phyloP scores from a whole-genome alignment of 2,113 vertebrate species.

The Aramus guarauna region DNA sequence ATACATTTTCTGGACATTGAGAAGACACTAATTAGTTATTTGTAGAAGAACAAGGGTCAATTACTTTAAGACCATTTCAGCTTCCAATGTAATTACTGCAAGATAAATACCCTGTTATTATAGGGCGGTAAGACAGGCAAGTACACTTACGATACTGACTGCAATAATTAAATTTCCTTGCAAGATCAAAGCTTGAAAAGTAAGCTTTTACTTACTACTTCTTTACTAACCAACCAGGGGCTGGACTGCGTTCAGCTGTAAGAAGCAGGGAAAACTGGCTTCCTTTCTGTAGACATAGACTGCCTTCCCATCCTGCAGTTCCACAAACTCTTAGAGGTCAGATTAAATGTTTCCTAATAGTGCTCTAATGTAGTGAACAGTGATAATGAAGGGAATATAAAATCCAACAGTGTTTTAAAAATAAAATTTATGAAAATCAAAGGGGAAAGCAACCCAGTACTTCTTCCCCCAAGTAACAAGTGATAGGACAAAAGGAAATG shows the following conservation, averaged over 20 bases:
- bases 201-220: neutral
- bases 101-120: neutral
- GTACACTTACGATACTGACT: neutral
- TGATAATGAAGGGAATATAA: neutral
- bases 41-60: neutral
- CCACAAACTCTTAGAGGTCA: neutral
- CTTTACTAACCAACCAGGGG: neutral
- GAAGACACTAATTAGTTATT: neutral
- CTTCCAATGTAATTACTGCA: neutral
- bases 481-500: too few relatives aligned
- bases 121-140: neutral
- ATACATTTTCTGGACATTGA: neutral
- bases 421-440: neutral
- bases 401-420: neutral
- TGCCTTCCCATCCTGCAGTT: neutral
- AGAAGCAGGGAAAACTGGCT: neutral
- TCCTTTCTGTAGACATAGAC: neutral
- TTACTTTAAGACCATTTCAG: neutral
- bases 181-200: neutral
- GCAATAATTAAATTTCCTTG: neutral
- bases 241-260: neutral
- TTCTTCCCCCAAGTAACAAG: neutral
- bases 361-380: neutral
- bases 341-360: neutral
- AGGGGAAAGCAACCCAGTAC: neutral